A percentile compares a stretch with the other conserved stretches of the same genome.
phyloP scores from a whole-genome alignment of 2,797 vertebrate species.

The Benthosema pterotum region DNA sequence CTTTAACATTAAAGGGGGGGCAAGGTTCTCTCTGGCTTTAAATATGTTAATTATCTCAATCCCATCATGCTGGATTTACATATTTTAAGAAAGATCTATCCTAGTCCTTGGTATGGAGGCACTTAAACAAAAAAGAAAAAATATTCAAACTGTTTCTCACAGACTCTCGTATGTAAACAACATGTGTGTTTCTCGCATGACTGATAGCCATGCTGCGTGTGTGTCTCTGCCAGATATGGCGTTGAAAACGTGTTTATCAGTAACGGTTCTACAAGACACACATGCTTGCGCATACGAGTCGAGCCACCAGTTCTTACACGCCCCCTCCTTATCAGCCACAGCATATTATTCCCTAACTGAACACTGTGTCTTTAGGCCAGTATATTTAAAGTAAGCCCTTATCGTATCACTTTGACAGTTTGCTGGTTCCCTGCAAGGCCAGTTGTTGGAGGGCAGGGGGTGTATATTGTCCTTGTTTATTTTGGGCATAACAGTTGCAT shows the following conservation, averaged over 20 bases:
- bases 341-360: background rate
- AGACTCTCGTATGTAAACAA: slow-evolving; percentile 26
- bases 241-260: slow-evolving; percentile 66
- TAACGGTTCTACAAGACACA: slow-evolving; percentile 28
- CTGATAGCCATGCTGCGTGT: slow-evolving; percentile 48
- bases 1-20: background rate
- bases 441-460: background rate
- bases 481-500: background rate
- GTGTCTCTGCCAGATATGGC: slow-evolving; percentile 48
- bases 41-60: too few species aligned
- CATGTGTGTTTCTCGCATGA: slow-evolving; percentile 59
- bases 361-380: background rate
- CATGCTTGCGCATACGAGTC: slow-evolving; percentile 33
- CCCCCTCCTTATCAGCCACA: slow-evolving; percentile 17
- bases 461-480: background rate
- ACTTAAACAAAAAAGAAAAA: too few species aligned
- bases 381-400: background rate
- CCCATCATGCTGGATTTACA: too few species aligned
- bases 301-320: slow-evolving; percentile 26
- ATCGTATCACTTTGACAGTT: background rate
- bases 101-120: background rate
- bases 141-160: background rate
- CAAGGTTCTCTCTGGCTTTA: too few species aligned
- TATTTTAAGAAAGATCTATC: background rate
- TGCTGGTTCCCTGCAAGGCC: background rate